Evolutionary conservation across 2,888 invertebrate species (phyloP).

Genomic region (Phasia obesa): DNA sequence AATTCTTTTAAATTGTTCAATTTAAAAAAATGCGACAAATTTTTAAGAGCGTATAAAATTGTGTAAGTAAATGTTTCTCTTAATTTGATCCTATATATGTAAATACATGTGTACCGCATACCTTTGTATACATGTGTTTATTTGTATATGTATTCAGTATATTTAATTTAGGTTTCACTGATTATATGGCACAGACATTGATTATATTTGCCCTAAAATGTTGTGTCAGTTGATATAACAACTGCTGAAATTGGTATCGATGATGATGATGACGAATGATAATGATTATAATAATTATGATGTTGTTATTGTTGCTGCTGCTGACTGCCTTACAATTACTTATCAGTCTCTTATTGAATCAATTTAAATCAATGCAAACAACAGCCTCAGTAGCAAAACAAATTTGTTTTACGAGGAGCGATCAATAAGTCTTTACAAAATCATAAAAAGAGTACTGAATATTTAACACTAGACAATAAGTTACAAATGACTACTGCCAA

Average conservation of each 20-base stretch:
- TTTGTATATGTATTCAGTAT: not conserved
- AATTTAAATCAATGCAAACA: conserved; percentile 70
- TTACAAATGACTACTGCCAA: too few species aligned
- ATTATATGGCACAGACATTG: conserved; percentile 68
- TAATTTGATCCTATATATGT: not conserved
- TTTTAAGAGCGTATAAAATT: conserved; percentile 5
- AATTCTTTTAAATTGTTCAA: conserved; percentile 59
- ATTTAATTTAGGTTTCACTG: conserved; percentile 66
- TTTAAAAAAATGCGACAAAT: conserved; percentile 45
- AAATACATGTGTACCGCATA: not conserved
- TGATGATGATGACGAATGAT: not conserved
- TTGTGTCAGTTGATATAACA: conserved; percentile 27
- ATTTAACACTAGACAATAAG: too few species aligned
- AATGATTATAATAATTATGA: conserved; percentile 24
- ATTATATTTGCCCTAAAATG: conserved; percentile 68
- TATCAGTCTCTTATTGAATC: conserved; percentile 62
- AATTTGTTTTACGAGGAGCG: conserved; percentile 22
- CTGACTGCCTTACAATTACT: conserved; percentile 50
- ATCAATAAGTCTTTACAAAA: too few species aligned
- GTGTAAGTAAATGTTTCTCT: not conserved
- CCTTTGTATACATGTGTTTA: not conserved
- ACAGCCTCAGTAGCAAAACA: conserved; percentile 43
- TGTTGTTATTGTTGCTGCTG: conserved; percentile 23
- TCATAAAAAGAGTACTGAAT: not conserved
- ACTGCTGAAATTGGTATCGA: conserved; percentile 5